Percentiles rank a stretch among this genome's conserved stretches.
Conservation (phyloP, 2,888 invertebrate genomes). For the Drosophila meridiana region DNA sequence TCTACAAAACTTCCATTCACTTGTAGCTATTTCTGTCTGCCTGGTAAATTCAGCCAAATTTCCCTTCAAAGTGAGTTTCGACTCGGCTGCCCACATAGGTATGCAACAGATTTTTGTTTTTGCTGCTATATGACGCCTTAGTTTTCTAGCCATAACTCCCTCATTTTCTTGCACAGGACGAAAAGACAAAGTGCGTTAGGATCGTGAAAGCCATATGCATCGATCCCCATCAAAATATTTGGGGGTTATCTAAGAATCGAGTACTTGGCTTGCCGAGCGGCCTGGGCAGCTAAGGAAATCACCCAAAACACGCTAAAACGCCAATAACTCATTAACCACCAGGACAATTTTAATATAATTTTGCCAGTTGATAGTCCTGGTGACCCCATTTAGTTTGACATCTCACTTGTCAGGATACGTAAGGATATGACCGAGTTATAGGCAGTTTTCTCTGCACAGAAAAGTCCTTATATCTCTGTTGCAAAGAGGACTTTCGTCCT, state of each 20-base stretch:
- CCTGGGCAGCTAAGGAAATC: not conserved
- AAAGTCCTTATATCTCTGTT: not conserved
- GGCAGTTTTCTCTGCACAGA: not conserved
- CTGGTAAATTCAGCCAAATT: no score
- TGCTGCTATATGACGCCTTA: not conserved
- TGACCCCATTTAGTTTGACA: not conserved
- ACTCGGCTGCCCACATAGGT: not conserved
- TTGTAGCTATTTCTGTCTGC: not conserved
- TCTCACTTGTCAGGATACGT: not conserved
- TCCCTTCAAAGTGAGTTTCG: not conserved
- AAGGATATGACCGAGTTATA: not conserved
- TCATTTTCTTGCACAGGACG: not conserved
- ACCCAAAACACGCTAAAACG: not conserved
- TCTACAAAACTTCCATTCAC: not conserved
- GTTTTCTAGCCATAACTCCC: not conserved
- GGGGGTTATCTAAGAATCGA: not conserved
- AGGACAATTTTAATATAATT: not conserved
- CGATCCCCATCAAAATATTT: not conserved
- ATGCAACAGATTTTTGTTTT: not conserved
- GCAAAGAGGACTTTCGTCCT: not conserved
- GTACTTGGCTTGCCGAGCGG: not conserved
- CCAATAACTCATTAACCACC: not conserved
- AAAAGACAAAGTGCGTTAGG: not conserved
- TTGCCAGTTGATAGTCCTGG: not conserved
- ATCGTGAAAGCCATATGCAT: not conserved